phyloP scores from a whole-genome alignment of 1,140 invertebrate species.

The Thaumatotibia leucotreta region DNA sequence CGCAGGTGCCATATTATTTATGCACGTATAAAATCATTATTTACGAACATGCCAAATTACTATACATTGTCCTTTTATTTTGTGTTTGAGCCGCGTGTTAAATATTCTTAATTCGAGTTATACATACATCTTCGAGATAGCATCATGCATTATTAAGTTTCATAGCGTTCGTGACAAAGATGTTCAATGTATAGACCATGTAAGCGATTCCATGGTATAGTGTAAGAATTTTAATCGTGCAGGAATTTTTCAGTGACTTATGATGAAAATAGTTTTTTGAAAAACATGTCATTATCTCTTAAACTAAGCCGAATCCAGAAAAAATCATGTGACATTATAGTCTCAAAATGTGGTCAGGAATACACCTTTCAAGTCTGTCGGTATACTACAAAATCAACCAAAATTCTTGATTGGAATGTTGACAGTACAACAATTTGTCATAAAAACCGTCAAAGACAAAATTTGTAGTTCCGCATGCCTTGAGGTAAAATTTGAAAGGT shows the following conservation, averaged over 20 bases:
- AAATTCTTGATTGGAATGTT: no score
- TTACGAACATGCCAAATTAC: constrained; percentile 62
- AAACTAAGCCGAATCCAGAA: no score
- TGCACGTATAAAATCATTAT: constrained; percentile 66
- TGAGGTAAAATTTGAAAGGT: background rate
- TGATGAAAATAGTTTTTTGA: background rate
- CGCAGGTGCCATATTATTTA: constrained; percentile 58
- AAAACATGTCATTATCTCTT: no score
- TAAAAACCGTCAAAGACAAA: background rate
- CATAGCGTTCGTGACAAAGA: background rate
- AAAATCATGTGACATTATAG: no score
- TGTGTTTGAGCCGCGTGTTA: background rate
- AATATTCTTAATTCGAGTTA: constrained; percentile 8
- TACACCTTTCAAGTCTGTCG: no score
- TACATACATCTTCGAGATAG: background rate
- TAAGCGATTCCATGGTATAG: background rate
- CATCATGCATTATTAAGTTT: background rate
- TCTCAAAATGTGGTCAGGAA: no score
- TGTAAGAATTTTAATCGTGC: no score
- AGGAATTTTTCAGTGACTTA: background rate
- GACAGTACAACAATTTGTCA: background rate
- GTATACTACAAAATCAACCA: background rate
- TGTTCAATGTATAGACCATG: background rate
- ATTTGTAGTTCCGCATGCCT: background rate
- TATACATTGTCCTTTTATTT: constrained; percentile 16